These are phyloP conservation scores for Xenus cinereus DNA, from an alignment of 2,113 vertebrate species.

Conservation along the genomic window DNA sequence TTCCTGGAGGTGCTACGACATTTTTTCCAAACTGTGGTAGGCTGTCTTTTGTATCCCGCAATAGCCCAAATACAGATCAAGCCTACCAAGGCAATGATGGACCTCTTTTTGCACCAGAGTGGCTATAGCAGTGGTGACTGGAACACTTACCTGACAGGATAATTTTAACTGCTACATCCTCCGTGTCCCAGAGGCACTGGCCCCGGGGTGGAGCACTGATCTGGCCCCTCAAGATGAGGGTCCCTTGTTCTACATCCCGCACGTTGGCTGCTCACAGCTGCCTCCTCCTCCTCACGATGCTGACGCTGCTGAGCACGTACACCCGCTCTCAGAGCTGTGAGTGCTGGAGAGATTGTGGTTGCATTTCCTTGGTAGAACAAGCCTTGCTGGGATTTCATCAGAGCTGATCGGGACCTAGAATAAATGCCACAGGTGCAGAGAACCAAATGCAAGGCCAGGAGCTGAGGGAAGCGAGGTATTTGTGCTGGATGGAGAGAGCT, in stretches of 20 bases:
- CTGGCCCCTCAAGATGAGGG: rapidly evolving
- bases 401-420: constrained; percentile 43
- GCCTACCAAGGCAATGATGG: neutral
- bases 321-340: neutral
- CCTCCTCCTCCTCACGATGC: neutral
- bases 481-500: neutral
- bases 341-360: neutral
- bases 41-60: neutral
- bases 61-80: neutral
- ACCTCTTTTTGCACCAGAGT: neutral
- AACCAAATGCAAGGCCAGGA: constrained; percentile 17
- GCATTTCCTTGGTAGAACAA: neutral
- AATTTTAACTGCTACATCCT: neutral
- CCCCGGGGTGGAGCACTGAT: rapidly evolving
- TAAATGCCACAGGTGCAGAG: constrained; percentile 51
- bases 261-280: neutral
- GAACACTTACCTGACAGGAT: constrained; percentile 32
- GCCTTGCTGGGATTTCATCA: neutral
- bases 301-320: neutral
- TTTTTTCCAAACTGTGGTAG: neutral
- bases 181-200: neutral
- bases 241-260: neutral
- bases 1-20: neutral
- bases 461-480: neutral
- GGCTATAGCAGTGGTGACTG: neutral